These are phyloP conservation scores for Oophaga pumilio DNA, from an alignment of 2,113 vertebrate genomes.

Conservation along the genomic window DNA sequence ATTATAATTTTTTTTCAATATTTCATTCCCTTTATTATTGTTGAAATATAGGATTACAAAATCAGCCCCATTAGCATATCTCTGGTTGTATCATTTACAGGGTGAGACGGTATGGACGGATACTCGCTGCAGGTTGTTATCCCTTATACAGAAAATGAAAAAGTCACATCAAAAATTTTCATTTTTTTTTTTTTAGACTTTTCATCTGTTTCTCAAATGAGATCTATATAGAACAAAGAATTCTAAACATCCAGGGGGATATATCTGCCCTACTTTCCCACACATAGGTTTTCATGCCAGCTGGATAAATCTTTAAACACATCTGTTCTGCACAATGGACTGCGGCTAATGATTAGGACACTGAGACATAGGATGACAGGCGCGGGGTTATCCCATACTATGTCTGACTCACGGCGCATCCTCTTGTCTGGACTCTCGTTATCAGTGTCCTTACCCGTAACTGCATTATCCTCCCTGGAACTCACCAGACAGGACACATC, in stretches of 20 bases:
- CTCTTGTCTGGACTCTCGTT: neutral
- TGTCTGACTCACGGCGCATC: neutral
- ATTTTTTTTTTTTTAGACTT: neutral
- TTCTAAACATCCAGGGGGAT: conserved; percentile 36
- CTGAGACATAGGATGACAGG: neutral
- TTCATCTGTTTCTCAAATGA: conserved; percentile 9
- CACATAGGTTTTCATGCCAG: conserved; percentile 13
- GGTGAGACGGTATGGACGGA: neutral
- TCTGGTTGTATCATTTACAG: neutral
- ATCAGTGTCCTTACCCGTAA: neutral
- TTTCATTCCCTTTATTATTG: too few species aligned
- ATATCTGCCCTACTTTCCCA: conserved; percentile 32
- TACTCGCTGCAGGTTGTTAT: neutral
- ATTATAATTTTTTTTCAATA: too few species aligned
- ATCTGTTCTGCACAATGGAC: neutral
- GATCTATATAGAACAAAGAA: conserved; percentile 30
- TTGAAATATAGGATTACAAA: too few species aligned
- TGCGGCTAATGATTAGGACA: neutral
- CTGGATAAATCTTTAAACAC: neutral
- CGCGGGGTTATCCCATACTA: neutral
- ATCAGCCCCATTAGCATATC: neutral
- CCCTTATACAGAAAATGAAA: neutral
- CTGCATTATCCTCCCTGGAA: neutral
- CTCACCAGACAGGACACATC: neutral
- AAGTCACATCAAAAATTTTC: neutral